Evolutionary conservation across 2,113 vertebrate genomes (phyloP).

Genomic region (Pelecanus crispus): DNA sequence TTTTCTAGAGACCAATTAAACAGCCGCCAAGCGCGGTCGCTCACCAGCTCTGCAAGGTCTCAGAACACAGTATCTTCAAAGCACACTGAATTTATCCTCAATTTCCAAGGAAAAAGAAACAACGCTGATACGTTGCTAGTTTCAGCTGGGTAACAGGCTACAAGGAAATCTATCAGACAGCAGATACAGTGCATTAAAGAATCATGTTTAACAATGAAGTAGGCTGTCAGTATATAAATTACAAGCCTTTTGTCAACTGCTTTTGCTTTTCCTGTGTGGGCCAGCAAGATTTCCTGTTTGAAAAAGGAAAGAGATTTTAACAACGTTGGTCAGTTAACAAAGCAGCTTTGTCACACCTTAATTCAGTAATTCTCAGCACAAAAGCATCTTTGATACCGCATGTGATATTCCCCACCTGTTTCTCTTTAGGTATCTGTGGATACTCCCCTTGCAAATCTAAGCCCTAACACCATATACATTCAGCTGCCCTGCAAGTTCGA

Average conservation of each 20-base stretch:
- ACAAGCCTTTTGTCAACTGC: constrained; percentile 1
- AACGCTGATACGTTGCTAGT: not conserved
- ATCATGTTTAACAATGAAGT: constrained; percentile 5
- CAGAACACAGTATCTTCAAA: not conserved
- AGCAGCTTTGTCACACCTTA: not conserved
- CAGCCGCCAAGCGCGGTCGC: not conserved
- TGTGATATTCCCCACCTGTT: not conserved
- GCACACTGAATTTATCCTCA: not conserved
- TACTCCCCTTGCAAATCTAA: not conserved
- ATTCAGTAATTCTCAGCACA: not conserved
- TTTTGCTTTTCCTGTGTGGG: not conserved
- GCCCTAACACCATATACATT: not conserved
- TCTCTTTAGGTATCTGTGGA: not conserved
- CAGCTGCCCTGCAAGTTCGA: not conserved
- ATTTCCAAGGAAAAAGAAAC: not conserved
- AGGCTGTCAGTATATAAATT: constrained; percentile 10
- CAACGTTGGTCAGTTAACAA: not conserved
- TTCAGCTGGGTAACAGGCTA: constrained; percentile 6
- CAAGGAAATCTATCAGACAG: not conserved
- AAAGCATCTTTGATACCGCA: not conserved
- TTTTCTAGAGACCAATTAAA: not conserved
- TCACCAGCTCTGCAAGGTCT: not conserved
- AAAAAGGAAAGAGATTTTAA: not conserved
- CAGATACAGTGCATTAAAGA: not conserved
- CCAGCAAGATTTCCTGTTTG: constrained; percentile 7